A percentile compares a stretch with the other conserved stretches of the same genome.
phyloP scores from a whole-genome alignment of 1,140 invertebrate species.

The Helicoverpa armigera region DNA sequence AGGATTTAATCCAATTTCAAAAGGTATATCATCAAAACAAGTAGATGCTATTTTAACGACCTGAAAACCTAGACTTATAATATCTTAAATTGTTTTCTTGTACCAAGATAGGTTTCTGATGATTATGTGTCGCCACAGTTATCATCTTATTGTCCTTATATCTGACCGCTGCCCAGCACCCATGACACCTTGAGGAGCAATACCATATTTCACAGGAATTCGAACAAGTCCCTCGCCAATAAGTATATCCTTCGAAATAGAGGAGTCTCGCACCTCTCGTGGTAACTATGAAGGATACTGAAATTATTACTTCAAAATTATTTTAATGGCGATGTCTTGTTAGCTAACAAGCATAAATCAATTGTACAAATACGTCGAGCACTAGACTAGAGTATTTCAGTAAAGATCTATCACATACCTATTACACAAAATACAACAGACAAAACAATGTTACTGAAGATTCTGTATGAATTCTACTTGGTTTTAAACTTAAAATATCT shows the following conservation, averaged over 20 bases:
- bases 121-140: neutral
- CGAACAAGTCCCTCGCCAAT: neutral
- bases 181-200: neutral
- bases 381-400: too few species aligned
- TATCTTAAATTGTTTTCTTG: neutral
- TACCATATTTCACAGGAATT: constrained; percentile 1
- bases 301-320: too few species aligned
- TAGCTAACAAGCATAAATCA: too few species aligned
- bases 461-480: too few species aligned
- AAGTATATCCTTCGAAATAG: neutral
- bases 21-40: too few species aligned
- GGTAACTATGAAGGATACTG: constrained; percentile 2
- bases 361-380: too few species aligned
- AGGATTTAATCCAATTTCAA: too few species aligned
- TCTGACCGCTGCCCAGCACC: neutral
- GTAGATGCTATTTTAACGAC: too few species aligned
- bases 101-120: constrained; percentile 1
- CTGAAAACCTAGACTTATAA: neutral
- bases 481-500: neutral
- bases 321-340: too few species aligned
- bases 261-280: constrained; percentile 8
- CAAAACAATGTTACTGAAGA: too few species aligned
- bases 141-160: neutral
- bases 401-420: too few species aligned
- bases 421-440: too few species aligned